A percentile compares a stretch with the other conserved stretches of the same genome.
phyloP scores from a whole-genome alignment of 2,113 vertebrate genomes.

The Coreoperca whiteheadi region DNA sequence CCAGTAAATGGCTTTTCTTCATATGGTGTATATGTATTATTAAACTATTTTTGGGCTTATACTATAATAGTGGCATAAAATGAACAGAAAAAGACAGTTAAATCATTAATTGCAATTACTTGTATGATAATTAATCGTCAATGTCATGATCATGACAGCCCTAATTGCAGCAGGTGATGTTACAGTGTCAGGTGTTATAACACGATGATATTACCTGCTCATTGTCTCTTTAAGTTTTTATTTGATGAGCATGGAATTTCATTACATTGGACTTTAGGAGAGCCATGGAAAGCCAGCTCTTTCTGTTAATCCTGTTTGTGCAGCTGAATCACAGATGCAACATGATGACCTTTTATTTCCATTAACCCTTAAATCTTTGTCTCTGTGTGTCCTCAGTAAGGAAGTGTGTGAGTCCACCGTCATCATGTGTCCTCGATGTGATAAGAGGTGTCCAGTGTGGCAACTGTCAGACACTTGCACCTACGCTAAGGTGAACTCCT shows the following conservation, averaged over 20 bases:
- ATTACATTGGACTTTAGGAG: background rate
- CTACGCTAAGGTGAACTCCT: constrained; percentile 88
- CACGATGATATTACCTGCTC: no score
- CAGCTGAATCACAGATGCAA: background rate
- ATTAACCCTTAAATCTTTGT: background rate
- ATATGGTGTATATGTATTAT: no score
- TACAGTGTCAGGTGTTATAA: no score
- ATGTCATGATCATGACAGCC: no score
- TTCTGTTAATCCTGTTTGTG: background rate
- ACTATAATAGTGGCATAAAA: no score
- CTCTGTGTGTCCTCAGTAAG: constrained; percentile 80
- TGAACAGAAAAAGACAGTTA: no score
- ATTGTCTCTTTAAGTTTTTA: background rate
- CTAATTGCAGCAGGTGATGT: no score
- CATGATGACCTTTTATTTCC: background rate
- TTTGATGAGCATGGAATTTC: no score
- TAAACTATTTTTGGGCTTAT: no score
- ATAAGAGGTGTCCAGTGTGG: constrained; percentile 85
- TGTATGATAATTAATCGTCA: no score
- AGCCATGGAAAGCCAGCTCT: background rate
- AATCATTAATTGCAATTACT: no score
- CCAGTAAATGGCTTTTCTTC: no score
- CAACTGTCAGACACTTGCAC: constrained; percentile 90
- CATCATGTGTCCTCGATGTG: constrained; percentile 92
- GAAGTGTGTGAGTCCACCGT: constrained; percentile 90